These are phyloP conservation scores for Iphiclides podalirius DNA, from an alignment of 2,888 invertebrate genomes.

Conservation along the genomic window DNA sequence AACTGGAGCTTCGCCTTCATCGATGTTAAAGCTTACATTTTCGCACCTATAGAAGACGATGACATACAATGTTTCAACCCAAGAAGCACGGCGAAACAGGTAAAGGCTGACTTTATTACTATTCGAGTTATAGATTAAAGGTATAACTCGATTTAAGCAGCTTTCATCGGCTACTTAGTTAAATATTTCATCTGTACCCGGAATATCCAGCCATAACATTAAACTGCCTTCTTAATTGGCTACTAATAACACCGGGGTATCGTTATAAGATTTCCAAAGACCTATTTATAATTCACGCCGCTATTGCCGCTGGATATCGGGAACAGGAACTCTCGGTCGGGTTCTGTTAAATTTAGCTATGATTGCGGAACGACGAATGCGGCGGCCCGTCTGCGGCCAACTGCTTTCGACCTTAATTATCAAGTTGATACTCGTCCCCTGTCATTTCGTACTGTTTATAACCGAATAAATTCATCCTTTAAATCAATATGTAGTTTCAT, in stretches of 20 bases:
- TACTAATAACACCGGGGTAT: not conserved
- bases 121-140: no score
- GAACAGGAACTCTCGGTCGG: slow-evolving; percentile 19
- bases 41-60: no score
- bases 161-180: no score
- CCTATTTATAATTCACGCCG: slow-evolving; percentile 18
- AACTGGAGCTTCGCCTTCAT: no score
- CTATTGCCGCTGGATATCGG: slow-evolving; percentile 17
- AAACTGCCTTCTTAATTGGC: not conserved
- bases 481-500: no score
- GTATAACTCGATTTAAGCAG: no score
- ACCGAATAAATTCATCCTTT: not conserved
- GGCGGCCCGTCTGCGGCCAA: slow-evolving; percentile 25
- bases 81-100: no score
- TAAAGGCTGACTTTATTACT: no score
- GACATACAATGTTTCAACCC: no score
- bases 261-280: slow-evolving; percentile 1
- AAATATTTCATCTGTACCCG: no score
- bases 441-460: not conserved
- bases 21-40: no score
- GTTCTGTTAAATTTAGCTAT: slow-evolving; percentile 31
- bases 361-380: slow-evolving; percentile 27
- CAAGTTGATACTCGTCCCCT: slow-evolving; percentile 15
- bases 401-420: slow-evolving; percentile 32
- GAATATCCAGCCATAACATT: not conserved